Evolutionary conservation across 1,140 invertebrate genomes (phyloP), one percentile per base, ranked within the genome.

Genomic region (Temnothorax longispinosus): DNA sequence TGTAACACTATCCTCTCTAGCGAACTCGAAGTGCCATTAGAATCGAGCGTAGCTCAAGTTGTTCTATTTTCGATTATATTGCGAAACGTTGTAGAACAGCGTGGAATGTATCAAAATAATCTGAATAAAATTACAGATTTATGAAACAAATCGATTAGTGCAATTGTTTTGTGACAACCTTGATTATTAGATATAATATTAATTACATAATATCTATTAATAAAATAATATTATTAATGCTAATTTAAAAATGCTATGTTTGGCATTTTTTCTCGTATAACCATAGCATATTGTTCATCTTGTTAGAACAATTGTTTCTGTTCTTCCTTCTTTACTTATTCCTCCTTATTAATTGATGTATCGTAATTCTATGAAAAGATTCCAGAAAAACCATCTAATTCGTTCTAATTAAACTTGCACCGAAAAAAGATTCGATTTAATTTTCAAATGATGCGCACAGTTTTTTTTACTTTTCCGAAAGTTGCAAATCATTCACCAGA

Each of bases 21-120:
- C 69, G 13, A 87, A 82, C 69, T 87, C 41, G 2, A 90, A 89
- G 88, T 90, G 88, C 88, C 88, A 90, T 90, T 89, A 82, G 80
- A 71, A 88, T 86, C 81, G 54, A 77, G 76, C 60, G 52, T 50
- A 78, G 52, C 75, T 72, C 74, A 89, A 80, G 62, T 89, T 50
- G 47, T 72, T 32, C 32, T 77, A 82, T 89, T 87, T 87, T 77
- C 50, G 52, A 86, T 82, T 50, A 74, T 76, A 62, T 62, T 41
- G 78, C 74, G 60, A 41, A 89, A 71, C 65, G 52, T 72, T 77
- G 72, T 78, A 60, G 69, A 50, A 50, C 41, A 84, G 54, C 52
- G 69, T 74, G 80, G 27, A 75, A 60, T 84, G 80, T 84, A 74
- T 84, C 69, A 50, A 75, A 74, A 74, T 84, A 82, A 84, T 60